These are phyloP conservation scores for Scaptomyza graminum DNA, from an alignment of 1,140 invertebrate genomes.

Conservation along the genomic window DNA sequence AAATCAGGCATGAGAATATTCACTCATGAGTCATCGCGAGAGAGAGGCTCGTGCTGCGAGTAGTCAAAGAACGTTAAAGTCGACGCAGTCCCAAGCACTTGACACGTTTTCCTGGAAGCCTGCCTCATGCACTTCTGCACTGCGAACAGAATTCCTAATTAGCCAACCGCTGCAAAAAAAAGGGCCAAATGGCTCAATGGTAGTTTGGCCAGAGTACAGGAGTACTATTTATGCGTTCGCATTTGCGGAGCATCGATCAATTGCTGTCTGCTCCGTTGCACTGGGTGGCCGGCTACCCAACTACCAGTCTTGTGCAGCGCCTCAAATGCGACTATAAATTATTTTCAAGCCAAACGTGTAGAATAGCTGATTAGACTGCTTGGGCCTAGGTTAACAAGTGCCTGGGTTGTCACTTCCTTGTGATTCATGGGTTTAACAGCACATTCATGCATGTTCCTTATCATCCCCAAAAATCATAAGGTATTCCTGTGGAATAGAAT, in stretches of 20 bases:
- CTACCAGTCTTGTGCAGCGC: constrained; percentile 55
- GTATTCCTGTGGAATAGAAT: neutral
- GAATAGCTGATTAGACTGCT: constrained; percentile 58
- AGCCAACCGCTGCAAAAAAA: constrained; percentile 12
- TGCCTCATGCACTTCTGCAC: constrained; percentile 34
- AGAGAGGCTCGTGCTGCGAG: constrained; percentile 59
- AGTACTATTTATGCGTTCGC: constrained; percentile 65
- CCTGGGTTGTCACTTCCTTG: constrained; percentile 19
- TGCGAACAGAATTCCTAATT: constrained; percentile 76
- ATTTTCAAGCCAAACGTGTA: constrained; percentile 49
- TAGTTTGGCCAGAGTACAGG: constrained; percentile 16
- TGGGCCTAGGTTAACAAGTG: constrained; percentile 17
- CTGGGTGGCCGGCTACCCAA: constrained; percentile 59
- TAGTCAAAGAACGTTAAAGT: constrained; percentile 15
- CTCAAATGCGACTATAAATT: constrained; percentile 73
- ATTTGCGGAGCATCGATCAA: constrained; percentile 64
- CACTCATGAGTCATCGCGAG: constrained; percentile 53
- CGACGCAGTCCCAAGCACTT: constrained; percentile 35
- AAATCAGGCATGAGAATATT: constrained; percentile 66
- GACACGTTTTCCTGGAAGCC: constrained; percentile 61
- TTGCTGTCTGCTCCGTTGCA: constrained; percentile 49
- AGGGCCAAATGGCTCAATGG: constrained; percentile 35
- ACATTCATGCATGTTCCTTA: constrained; percentile 5
- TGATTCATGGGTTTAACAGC: constrained; percentile 63
- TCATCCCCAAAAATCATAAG: constrained; percentile 5